Conservation (phyloP, 2,888 invertebrate species). For the Adela reaumurella region DNA sequence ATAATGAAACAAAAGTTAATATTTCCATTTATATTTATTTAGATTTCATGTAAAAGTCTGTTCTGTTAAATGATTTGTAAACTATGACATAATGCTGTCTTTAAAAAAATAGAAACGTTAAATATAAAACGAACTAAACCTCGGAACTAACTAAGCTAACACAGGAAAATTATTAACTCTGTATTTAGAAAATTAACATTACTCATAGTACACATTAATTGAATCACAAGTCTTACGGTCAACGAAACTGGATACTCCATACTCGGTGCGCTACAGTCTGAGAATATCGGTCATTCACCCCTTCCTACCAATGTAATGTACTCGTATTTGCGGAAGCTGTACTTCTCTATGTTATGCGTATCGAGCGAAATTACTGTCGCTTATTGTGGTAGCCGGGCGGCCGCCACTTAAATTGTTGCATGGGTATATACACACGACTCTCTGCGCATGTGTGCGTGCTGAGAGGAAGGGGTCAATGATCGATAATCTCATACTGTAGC, state of each 20-base stretch:
- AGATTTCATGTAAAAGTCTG: conserved; percentile 38
- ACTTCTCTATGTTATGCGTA: too few species aligned
- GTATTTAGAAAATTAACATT: not conserved
- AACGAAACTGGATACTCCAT: not conserved
- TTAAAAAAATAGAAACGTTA: conserved; percentile 51
- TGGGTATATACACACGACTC: too few species aligned
- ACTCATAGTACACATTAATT: conserved; percentile 13
- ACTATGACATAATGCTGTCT: conserved; percentile 45
- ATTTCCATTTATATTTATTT: conserved; percentile 31
- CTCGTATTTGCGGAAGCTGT: too few species aligned
- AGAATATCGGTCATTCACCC: too few species aligned
- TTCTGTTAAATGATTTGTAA: conserved; percentile 42
- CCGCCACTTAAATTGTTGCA: too few species aligned
- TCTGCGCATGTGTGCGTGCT: too few species aligned
- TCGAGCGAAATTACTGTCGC: too few species aligned
- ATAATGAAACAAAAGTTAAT: not conserved
- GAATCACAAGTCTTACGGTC: conserved; percentile 24
- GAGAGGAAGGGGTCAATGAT: too few species aligned
- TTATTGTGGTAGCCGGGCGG: too few species aligned
- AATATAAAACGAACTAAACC: conserved; percentile 29
- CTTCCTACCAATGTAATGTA: too few species aligned
- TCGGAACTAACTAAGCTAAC: not conserved
- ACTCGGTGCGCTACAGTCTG: too few species aligned
- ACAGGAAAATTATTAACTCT: not conserved
- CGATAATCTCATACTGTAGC: too few species aligned